Conservation (phyloP, 1,140 invertebrate species). For the Eueides isabella region DNA sequence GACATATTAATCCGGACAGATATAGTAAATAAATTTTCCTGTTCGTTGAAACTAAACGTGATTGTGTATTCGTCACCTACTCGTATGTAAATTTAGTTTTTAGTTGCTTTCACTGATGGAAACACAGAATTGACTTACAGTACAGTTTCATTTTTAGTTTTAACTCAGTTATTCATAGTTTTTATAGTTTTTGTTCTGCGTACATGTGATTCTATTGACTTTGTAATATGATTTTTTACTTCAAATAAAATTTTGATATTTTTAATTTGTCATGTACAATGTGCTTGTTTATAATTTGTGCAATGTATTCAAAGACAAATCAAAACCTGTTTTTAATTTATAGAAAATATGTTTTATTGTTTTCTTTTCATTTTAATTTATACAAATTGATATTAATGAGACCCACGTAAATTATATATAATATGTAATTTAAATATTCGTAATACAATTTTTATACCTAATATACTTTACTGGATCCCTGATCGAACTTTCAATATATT, state of each 20-base stretch:
- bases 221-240: neutral
- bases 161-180: neutral
- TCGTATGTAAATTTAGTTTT: conserved; percentile 30
- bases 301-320: neutral
- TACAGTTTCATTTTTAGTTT: conserved; percentile 1
- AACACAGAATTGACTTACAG: neutral
- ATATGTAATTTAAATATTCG: too few relatives aligned
- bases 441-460: too few relatives aligned
- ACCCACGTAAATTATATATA: too few relatives aligned
- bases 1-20: neutral
- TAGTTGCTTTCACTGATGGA: neutral
- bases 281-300: neutral
- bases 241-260: neutral
- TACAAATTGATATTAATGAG: too few relatives aligned
- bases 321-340: too few relatives aligned
- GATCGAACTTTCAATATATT: too few relatives aligned
- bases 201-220: conserved; percentile 7
- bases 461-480: too few relatives aligned
- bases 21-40: conserved; percentile 28
- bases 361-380: too few relatives aligned
- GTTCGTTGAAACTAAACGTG: conserved; percentile 30
- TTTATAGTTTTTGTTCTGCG: neutral
- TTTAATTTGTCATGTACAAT: neutral
- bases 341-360: too few relatives aligned
- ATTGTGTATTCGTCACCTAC: conserved; percentile 25